Percentiles rank a stretch among this genome's conserved stretches.
Conservation (phyloP, 1,140 invertebrate genomes). For the Artemia franciscana region DNA sequence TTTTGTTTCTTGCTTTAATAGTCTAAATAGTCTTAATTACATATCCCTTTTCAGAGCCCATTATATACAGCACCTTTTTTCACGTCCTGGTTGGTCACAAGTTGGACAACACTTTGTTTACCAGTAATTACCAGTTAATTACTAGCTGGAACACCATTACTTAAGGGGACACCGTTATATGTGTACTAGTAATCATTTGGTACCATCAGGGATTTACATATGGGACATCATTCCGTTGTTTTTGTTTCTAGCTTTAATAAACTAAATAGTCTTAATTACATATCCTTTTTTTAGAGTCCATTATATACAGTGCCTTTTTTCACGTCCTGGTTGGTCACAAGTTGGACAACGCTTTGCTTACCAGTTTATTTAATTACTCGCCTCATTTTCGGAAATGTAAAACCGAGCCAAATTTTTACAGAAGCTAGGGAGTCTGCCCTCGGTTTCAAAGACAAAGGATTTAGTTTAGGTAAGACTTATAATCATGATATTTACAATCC, state of each 20-base stretch:
- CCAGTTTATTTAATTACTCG: slow-evolving; percentile 58
- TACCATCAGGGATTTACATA: no score
- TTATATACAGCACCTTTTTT: slow-evolving; percentile 53
- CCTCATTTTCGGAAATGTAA: slow-evolving; percentile 24
- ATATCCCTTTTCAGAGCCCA: background rate
- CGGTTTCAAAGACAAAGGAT: slow-evolving; percentile 62
- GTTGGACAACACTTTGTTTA: slow-evolving; percentile 72
- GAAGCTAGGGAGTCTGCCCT: slow-evolving; percentile 42
- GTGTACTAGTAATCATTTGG: no score
- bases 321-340: slow-evolving; percentile 83
- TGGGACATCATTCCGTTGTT: no score
- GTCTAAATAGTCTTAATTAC: no score
- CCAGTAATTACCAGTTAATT: no score
- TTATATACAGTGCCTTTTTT: slow-evolving; percentile 53
- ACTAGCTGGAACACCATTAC: no score
- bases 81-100: slow-evolving; percentile 83
- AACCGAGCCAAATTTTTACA: slow-evolving; percentile 37
- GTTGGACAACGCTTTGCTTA: slow-evolving; percentile 72
- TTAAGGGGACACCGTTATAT: no score
- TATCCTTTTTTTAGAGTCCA: background rate
- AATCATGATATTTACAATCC: no score
- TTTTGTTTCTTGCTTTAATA: no score
- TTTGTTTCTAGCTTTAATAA: no score
- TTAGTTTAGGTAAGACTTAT: slow-evolving; percentile 44
- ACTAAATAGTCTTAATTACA: no score